These are phyloP conservation scores for Toxotes chatareus DNA, from an alignment of 2,113 vertebrate species.

Conservation along the genomic window DNA sequence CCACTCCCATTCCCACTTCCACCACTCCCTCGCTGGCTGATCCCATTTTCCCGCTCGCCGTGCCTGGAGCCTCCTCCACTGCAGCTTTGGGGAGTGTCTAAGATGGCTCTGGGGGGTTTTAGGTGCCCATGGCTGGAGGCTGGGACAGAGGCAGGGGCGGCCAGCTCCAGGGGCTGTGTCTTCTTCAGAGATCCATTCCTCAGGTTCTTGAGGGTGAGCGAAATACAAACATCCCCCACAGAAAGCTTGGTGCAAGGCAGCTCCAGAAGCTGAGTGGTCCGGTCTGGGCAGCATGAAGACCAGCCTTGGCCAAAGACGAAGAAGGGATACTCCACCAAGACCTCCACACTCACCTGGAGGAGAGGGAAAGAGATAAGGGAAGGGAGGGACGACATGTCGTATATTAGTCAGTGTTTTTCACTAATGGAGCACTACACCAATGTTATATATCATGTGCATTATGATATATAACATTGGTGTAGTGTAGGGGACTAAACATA, in stretches of 20 bases:
- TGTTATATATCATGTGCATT: neutral
- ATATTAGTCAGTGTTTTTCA: neutral
- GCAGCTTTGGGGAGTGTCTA: constrained; percentile 73
- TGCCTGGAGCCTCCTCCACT: constrained; percentile 81
- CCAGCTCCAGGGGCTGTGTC: constrained; percentile 88
- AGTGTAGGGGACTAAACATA: no score
- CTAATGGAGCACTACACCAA: neutral
- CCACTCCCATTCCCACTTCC: constrained; percentile 55
- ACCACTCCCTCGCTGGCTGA: constrained; percentile 82
- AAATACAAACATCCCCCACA: constrained; percentile 99
- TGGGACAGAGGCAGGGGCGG: constrained; percentile 69
- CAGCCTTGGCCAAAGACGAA: constrained; percentile 99
- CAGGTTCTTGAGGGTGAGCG: constrained; percentile 96
- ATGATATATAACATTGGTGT: no score
- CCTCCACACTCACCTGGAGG: constrained; percentile 95
- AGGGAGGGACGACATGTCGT: neutral
- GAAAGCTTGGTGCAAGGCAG: constrained; percentile 97
- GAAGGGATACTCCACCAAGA: constrained; percentile 98
- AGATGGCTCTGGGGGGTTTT: constrained; percentile 88
- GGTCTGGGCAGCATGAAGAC: constrained; percentile 98
- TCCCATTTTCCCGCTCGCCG: constrained; percentile 92
- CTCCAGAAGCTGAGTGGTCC: constrained; percentile 96
- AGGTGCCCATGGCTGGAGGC: constrained; percentile 83
- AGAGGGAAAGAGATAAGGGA: neutral
- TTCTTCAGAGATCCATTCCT: constrained; percentile 97